A percentile compares a stretch with the other conserved stretches of the same genome.
Conservation (phyloP, 1,140 invertebrate species). For the Brachionus manjavacas region DNA sequence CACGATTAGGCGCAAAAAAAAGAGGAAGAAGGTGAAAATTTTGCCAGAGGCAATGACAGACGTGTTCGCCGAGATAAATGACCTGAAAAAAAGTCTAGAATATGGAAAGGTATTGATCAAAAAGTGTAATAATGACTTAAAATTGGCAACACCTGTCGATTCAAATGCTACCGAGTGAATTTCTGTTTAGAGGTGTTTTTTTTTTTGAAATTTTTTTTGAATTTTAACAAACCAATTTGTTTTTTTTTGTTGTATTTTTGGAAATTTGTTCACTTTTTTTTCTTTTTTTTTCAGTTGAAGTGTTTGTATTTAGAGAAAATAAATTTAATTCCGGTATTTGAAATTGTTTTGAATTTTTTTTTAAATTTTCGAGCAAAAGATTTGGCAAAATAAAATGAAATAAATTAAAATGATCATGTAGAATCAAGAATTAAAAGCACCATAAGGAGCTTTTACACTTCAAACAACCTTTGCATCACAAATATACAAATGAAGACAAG, state of each 20-base stretch:
- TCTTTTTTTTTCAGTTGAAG: not conserved
- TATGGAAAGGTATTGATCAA: constrained; percentile 25
- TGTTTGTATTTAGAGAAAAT: not conserved
- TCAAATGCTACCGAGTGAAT: constrained; percentile 2
- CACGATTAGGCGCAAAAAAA: constrained; percentile 30
- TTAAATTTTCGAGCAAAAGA: no score
- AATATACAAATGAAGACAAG: no score
- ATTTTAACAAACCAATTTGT: not conserved
- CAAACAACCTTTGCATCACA: no score
- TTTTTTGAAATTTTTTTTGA: not conserved
- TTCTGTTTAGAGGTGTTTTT: not conserved
- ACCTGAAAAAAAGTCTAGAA: constrained; percentile 28
- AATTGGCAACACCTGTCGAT: not conserved
- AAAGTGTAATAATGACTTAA: constrained; percentile 34
- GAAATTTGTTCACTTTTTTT: not conserved
- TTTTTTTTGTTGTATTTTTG: not conserved
- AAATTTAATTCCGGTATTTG: not conserved
- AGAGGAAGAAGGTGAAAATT: constrained; percentile 40
- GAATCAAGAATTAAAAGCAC: no score
- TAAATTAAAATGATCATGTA: no score
- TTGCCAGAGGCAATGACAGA: constrained; percentile 30
- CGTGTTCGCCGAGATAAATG: constrained; percentile 33
- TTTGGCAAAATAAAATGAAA: no score
- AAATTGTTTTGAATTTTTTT: no score
- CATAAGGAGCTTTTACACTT: no score